Evolutionary conservation across 2,888 invertebrate genomes (phyloP).

Genomic region (Acleris laterana): DNA sequence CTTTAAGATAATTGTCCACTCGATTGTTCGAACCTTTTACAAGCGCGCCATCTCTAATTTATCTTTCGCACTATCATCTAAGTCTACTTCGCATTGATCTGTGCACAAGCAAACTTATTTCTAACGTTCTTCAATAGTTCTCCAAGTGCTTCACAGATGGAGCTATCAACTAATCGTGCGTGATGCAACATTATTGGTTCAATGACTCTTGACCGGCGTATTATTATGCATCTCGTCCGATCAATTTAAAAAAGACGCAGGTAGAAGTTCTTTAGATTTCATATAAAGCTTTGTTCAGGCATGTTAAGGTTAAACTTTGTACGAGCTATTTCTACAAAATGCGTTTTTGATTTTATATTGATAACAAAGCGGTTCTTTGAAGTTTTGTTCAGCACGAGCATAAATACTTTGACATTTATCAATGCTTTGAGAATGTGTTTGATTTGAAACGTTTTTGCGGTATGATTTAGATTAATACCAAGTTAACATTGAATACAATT

Average conservation of each 20-base stretch:
- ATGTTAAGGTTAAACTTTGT: background rate
- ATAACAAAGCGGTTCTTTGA: slow-evolving; percentile 9
- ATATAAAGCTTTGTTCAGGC: background rate
- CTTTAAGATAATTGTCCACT: no score
- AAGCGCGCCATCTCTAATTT: background rate
- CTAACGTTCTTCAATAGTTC: background rate
- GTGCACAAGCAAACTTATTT: background rate
- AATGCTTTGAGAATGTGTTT: background rate
- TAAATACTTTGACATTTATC: slow-evolving; percentile 1
- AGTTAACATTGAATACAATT: background rate
- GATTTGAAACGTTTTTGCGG: slow-evolving; percentile 13
- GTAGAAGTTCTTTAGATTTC: background rate
- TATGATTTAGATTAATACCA: slow-evolving; percentile 7
- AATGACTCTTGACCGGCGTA: slow-evolving; percentile 1
- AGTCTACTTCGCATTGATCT: background rate
- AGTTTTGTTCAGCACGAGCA: background rate
- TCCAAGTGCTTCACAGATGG: background rate
- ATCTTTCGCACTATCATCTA: background rate
- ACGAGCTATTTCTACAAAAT: background rate
- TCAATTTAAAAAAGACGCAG: background rate
- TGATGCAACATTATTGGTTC: slow-evolving; percentile 12
- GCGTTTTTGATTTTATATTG: background rate
- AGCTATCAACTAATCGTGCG: background rate
- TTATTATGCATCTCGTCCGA: slow-evolving; percentile 2
- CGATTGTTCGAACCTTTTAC: background rate